phyloP scores from a whole-genome alignment of 2,113 vertebrate species.

The Macquaria australasica region DNA sequence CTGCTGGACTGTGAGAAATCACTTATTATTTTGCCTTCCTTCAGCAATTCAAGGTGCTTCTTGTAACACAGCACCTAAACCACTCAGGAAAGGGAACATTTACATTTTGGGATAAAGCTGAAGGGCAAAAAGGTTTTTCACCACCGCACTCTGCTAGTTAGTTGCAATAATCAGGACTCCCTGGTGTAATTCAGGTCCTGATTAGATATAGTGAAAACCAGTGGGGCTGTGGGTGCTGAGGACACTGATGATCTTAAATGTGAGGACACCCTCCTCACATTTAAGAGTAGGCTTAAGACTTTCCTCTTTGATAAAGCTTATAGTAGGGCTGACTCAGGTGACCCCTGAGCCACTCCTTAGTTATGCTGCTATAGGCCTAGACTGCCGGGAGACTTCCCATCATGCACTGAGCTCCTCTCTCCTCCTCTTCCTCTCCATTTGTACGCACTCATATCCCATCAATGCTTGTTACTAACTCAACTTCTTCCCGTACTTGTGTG shows the following conservation, averaged over 20 bases:
- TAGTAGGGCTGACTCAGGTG: no score
- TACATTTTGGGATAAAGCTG: conserved; percentile 18
- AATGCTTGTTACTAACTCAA: no score
- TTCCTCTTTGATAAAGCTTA: no score
- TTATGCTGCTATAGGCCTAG: no score
- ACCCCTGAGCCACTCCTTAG: no score
- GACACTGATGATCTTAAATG: conserved; percentile 28
- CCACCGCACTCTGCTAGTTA: not conserved
- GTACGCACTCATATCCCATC: no score
- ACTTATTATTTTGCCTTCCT: conserved; percentile 27
- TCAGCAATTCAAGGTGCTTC: not conserved
- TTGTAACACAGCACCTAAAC: not conserved
- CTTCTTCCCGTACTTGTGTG: no score
- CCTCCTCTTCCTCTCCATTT: no score
- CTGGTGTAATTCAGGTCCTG: conserved; percentile 15
- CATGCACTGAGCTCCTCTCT: no score
- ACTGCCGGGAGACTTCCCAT: no score
- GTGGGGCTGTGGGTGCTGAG: conserved; percentile 10
- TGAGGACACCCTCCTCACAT: no score
- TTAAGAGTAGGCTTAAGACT: no score
- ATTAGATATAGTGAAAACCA: conserved; percentile 9
- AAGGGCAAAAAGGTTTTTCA: conserved; percentile 9
- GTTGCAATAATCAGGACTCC: conserved; percentile 16
- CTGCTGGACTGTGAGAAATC: conserved; percentile 11
- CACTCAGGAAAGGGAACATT: not conserved